A percentile compares a stretch with the other conserved stretches of the same genome.
phyloP scores from a whole-genome alignment of 2,113 vertebrate species.

The Melanotaenia duboulayi region DNA sequence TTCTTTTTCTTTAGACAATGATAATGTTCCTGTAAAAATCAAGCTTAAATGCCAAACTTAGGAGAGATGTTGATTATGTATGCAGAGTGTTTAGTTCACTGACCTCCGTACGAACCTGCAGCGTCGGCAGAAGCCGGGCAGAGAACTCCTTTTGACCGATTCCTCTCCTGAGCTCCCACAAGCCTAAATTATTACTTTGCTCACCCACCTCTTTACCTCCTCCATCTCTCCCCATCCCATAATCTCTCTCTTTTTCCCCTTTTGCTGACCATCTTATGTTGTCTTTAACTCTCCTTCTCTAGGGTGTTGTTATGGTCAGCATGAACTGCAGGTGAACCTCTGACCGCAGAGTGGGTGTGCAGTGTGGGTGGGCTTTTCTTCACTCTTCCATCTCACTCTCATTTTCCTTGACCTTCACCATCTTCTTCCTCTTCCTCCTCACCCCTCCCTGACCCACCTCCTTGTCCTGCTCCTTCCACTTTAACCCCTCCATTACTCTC shows the following conservation, averaged over 20 bases:
- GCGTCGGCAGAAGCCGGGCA: conserved; percentile 34
- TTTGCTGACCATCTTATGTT: conserved; percentile 6
- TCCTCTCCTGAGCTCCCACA: conserved; percentile 38
- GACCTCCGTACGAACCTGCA: conserved; percentile 61
- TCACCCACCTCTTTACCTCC: conserved; percentile 34
- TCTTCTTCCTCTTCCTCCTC: conserved; percentile 38
- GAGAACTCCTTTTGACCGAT: conserved; percentile 27
- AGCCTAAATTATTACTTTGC: conserved; percentile 58
- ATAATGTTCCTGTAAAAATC: rapidly evolving
- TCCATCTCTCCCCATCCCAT: conserved; percentile 26
- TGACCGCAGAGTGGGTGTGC: conserved; percentile 53
- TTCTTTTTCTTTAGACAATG: background rate
- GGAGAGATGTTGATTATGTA: background rate
- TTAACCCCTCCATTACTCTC: conserved; percentile 12
- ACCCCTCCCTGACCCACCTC: conserved; percentile 25
- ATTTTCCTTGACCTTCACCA: conserved; percentile 47
- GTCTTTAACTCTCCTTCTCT: conserved; percentile 23
- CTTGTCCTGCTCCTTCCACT: conserved; percentile 17
- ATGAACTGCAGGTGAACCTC: conserved; percentile 72
- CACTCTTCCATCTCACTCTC: conserved; percentile 23
- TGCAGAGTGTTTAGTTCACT: conserved; percentile 7
- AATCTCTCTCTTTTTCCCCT: conserved; percentile 4
- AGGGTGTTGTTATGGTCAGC: conserved; percentile 63
- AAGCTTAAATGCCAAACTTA: background rate
- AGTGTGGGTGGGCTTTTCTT: conserved; percentile 63